A percentile compares a stretch with the other conserved stretches of the same genome.
Conservation (phyloP, 2,113 vertebrate species). For the western clawed frog (Xenopus tropicalis) region DNA sequence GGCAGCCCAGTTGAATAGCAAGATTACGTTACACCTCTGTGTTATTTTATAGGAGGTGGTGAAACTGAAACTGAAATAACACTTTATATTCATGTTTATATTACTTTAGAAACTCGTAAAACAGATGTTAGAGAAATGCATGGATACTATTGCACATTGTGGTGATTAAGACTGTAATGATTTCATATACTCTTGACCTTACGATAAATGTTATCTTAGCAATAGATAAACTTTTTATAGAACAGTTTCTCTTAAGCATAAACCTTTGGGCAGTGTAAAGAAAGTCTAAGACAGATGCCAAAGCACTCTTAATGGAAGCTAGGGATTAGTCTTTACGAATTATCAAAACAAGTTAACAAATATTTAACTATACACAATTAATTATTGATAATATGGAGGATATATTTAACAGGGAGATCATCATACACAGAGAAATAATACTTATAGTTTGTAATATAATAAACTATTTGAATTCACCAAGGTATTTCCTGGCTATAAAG, state of each 20-base stretch:
- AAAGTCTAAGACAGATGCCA: no score
- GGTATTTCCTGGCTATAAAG: no score
- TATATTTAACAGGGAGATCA: no score
- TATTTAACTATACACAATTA: no score
- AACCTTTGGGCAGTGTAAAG: no score
- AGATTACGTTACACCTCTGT: slow-evolving; percentile 42
- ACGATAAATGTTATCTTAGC: slow-evolving; percentile 40
- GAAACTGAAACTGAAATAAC: slow-evolving; percentile 38
- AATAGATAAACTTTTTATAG: slow-evolving; percentile 29
- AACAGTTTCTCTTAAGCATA: background rate
- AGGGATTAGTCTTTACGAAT: no score
- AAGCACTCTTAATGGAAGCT: no score
- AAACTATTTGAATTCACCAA: no score
- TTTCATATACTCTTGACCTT: slow-evolving; percentile 32
- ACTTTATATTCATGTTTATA: slow-evolving; percentile 44
- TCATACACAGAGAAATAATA: no score
- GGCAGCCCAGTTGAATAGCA: slow-evolving; percentile 41
- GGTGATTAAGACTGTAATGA: slow-evolving; percentile 19
- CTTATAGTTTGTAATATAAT: no score
- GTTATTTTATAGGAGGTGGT: slow-evolving; percentile 43
- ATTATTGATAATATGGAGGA: no score
- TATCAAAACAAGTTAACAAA: no score
- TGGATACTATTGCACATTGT: slow-evolving; percentile 21
- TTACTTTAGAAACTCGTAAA: slow-evolving; percentile 35
- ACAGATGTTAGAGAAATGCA: slow-evolving; percentile 19